Evolutionary conservation across 2,113 vertebrate species (phyloP), one percentile per base, ranked within the genome.

Genomic region (Misgurnus anguillicaudatus): DNA sequence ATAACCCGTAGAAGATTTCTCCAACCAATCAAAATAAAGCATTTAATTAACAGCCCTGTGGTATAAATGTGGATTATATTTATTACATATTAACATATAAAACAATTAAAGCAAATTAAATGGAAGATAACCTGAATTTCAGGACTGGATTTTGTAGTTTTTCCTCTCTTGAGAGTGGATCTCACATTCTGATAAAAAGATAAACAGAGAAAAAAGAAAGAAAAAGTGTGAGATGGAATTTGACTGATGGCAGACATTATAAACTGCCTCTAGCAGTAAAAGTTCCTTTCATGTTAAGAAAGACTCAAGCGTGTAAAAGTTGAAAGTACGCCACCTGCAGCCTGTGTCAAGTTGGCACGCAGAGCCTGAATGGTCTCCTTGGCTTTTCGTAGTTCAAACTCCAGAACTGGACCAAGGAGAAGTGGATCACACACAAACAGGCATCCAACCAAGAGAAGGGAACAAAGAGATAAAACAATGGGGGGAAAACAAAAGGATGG

Each of bases 311-410:
- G 64, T 81, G 78, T 82, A 80, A 94, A 98, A 95, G 91, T 94
- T 93, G 94, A 94, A 92, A 96, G 95, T 96, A 95, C 95, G 95
- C 95, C 96, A 99, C 98, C 98, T 99, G 97, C 95, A 95, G 97
- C 97, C 96, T 98, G 94, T 96, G 98, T 99, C 94, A 99, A 96
- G 96, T 99, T 98, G 95, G 95, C 96, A 95, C 98, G 97, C 89
- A 99, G 98, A 94, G 98, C 96, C 96, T 99, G 98, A 96, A 99
- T 99, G 95, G 96, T 99, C 94, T 99, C 98, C 96, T 97, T 99
- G 97, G 98, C 98, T 98, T 99, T 99, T 96, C 98, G 97, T 89
- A 99, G 97, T 94, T 99, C 98, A 99, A 99, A 99, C 94, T 99
- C 98, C 98, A 99, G 96, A 95, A 99, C 97, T 99, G 97, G 97